Evolutionary conservation across 2,113 vertebrate species (phyloP).

Genomic region (Misgurnus anguillicaudatus): DNA sequence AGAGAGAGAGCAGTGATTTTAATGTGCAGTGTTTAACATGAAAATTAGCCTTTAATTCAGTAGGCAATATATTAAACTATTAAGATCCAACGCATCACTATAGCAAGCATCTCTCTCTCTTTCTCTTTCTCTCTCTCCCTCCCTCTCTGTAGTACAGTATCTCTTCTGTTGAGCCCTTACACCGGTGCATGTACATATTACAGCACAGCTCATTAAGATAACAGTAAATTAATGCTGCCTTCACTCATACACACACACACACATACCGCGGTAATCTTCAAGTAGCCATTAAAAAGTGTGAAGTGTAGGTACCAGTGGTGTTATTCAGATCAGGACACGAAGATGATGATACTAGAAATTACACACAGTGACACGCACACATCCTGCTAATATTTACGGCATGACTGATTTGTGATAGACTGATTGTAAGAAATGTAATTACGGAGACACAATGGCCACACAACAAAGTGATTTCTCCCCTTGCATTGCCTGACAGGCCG

Average conservation of each 20-base stretch:
- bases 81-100: conserved; percentile 19
- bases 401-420: conserved; percentile 77
- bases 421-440: conserved; percentile 79
- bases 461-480: conserved; percentile 71
- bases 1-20: conserved; percentile 70
- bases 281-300: conserved; percentile 10
- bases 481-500: conserved; percentile 63
- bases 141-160: neutral
- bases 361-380: conserved; percentile 24
- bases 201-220: conserved; percentile 61
- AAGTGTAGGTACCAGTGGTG: conserved; percentile 31
- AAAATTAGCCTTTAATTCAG: conserved; percentile 19
- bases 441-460: conserved; percentile 75
- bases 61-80: conserved; percentile 20
- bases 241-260: conserved; percentile 35
- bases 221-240: conserved; percentile 64
- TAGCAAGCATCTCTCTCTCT: neutral
- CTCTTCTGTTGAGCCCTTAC: conserved; percentile 15
- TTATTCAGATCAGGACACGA: conserved; percentile 43
- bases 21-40: conserved; percentile 57
- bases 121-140: neutral
- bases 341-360: conserved; percentile 41
- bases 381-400: conserved; percentile 66
- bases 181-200: conserved; percentile 50
- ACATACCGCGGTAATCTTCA: conserved; percentile 5